These are phyloP conservation scores for Drosophila asahinai DNA, from an alignment of 1,140 invertebrate species.

Conservation along the genomic window DNA sequence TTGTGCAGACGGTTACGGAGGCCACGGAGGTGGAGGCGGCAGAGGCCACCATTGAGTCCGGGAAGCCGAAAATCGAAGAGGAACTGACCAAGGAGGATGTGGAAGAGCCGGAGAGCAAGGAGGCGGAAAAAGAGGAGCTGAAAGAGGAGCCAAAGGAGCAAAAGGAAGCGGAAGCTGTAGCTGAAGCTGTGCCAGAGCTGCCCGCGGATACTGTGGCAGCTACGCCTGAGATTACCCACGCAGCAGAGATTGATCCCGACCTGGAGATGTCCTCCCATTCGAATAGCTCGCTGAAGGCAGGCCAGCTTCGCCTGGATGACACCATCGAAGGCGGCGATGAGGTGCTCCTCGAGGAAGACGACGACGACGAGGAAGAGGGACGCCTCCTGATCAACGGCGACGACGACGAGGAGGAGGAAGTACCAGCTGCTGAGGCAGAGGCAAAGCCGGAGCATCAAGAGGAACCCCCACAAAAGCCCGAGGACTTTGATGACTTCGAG, in stretches of 20 bases:
- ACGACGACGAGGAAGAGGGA: background rate
- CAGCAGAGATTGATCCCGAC: conserved; percentile 15
- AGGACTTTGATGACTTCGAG: conserved; percentile 58
- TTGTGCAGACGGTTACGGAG: conserved; percentile 73
- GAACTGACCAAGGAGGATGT: conserved; percentile 9
- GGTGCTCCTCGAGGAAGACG: conserved; percentile 1
- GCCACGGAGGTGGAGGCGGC: conserved; percentile 2
- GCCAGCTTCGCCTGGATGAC: conserved; percentile 53
- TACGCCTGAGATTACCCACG: background rate
- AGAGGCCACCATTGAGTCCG: background rate
- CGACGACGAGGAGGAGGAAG: background rate
- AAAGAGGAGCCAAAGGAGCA: background rate
- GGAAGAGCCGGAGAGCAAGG: conserved; percentile 14
- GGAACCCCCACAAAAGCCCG: background rate
- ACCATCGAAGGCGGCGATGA: conserved; percentile 33
- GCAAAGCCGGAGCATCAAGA: background rate
- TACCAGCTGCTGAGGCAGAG: background rate
- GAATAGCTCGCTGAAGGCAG: conserved; percentile 34
- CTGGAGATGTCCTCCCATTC: conserved; percentile 15
- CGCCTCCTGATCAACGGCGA: conserved; percentile 26
- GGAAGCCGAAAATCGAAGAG: background rate
- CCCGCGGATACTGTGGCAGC: background rate
- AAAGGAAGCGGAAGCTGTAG: conserved; percentile 1
- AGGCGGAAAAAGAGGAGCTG: conserved; percentile 5
- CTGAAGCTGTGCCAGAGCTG: background rate